Percentiles rank a stretch among this genome's conserved stretches.
These are phyloP conservation scores for Siphlonurus alternatus DNA, from an alignment of 2,888 invertebrate species.

Conservation along the genomic window DNA sequence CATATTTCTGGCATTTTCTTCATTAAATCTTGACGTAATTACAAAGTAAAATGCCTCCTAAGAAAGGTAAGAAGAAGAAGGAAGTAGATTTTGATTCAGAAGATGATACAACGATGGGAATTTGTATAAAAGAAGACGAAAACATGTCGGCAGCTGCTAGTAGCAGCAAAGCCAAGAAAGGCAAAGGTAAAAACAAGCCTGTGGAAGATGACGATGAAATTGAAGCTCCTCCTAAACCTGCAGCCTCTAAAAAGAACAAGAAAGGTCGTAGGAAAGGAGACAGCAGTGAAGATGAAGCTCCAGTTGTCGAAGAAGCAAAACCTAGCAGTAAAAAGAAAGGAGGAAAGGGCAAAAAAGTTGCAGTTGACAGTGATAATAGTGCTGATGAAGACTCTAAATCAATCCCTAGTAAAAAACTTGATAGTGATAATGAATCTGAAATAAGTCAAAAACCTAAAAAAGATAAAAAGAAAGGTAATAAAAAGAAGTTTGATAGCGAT, in stretches of 20 bases:
- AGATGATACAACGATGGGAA: too few species aligned
- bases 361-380: conserved; percentile 18
- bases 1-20: not conserved
- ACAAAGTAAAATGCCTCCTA: not conserved
- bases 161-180: not conserved
- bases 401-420: conserved; percentile 6
- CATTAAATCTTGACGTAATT: not conserved
- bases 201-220: not conserved
- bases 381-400: conserved; percentile 18
- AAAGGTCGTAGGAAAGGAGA: conserved; percentile 15
- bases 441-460: conserved; percentile 4
- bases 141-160: not conserved
- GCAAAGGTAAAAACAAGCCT: not conserved
- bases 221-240: not conserved
- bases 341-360: conserved; percentile 14
- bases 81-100: not conserved
- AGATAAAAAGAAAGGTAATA: conserved; percentile 4
- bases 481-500: conserved; percentile 15
- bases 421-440: conserved; percentile 10
- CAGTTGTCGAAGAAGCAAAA: conserved; percentile 20
- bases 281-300: conserved; percentile 7
- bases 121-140: too few species aligned
- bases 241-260: conserved; percentile 13
- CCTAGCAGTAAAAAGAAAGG: conserved; percentile 33
- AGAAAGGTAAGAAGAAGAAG: not conserved